Evolutionary conservation across 2,888 invertebrate species (phyloP).

Genomic region (Drosophila niveifrons): DNA sequence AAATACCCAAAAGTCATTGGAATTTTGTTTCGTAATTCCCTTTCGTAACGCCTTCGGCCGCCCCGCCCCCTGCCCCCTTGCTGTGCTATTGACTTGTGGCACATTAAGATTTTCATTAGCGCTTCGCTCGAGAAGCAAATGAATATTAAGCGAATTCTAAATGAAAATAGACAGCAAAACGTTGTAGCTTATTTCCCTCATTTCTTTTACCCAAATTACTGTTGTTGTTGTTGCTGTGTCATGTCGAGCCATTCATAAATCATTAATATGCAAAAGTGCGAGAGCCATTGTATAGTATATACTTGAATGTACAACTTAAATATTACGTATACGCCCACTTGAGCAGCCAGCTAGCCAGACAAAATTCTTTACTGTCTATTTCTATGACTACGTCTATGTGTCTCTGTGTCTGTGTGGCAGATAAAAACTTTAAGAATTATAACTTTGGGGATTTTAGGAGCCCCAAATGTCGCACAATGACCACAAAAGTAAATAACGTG

Average conservation of each 20-base stretch:
- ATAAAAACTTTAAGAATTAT: constrained; percentile 80
- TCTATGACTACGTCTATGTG: constrained; percentile 21
- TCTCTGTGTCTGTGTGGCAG: constrained; percentile 40
- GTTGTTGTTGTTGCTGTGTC: constrained; percentile 40
- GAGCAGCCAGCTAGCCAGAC: constrained; percentile 56
- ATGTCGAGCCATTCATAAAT: constrained; percentile 64
- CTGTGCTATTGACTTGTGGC: constrained; percentile 44
- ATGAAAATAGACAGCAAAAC: constrained; percentile 70
- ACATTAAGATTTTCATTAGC: constrained; percentile 70
- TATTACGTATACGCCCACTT: constrained; percentile 75
- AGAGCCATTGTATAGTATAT: constrained; percentile 19
- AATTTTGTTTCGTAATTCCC: constrained; percentile 27
- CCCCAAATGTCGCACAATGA: constrained; percentile 67
- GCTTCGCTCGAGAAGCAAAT: constrained; percentile 49
- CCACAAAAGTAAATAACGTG: constrained; percentile 78
- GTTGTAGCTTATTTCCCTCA: constrained; percentile 24
- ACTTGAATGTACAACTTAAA: constrained; percentile 37
- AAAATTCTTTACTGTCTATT: constrained; percentile 11
- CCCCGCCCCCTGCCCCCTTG: not conserved
- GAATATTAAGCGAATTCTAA: constrained; percentile 69
- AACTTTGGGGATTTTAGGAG: constrained; percentile 74
- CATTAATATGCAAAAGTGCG: constrained; percentile 70
- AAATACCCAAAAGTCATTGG: constrained; percentile 61
- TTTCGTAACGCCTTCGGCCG: too few relatives aligned
- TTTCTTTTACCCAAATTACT: constrained; percentile 4